Conservation (phyloP, 2,113 vertebrate genomes). For the Delphinapterus leucas region DNA sequence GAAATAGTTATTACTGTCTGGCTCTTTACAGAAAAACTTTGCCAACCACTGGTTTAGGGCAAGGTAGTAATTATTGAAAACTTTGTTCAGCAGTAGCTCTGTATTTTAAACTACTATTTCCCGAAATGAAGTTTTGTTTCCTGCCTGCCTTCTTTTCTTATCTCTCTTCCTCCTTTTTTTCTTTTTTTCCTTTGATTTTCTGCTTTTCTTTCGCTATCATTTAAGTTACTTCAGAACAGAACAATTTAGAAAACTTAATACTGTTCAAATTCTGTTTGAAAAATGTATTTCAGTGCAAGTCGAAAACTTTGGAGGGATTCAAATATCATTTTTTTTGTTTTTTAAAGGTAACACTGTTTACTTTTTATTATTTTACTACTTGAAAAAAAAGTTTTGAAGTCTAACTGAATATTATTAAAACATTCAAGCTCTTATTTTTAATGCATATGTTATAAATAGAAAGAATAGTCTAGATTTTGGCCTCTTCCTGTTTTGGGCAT, state of each 20-base stretch:
- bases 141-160: not conserved
- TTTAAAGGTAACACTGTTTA: not conserved
- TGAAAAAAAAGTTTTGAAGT: constrained; percentile 54
- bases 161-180: not conserved
- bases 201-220: constrained; percentile 67
- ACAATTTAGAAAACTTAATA: constrained; percentile 75
- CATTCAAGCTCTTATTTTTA: constrained; percentile 65
- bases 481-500: constrained; percentile 42
- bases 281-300: constrained; percentile 55
- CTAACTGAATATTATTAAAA: constrained; percentile 59
- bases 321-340: not conserved
- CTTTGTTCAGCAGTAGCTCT: constrained; percentile 72
- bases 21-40: no score
- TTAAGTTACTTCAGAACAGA: constrained; percentile 70
- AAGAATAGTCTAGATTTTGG: constrained; percentile 62
- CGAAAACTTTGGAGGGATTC: not conserved
- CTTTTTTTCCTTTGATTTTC: not conserved
- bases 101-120: constrained; percentile 74
- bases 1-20: not conserved
- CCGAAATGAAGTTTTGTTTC: constrained; percentile 64
- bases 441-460: constrained; percentile 58
- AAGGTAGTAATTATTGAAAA: constrained; percentile 79
- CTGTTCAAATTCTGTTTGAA: constrained; percentile 55
- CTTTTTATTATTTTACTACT: constrained; percentile 35
- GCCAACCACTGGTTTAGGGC: no score